Base-by-base conservation (phyloP, 2,888 invertebrate species). In the Nomada fabriciana region DNA sequence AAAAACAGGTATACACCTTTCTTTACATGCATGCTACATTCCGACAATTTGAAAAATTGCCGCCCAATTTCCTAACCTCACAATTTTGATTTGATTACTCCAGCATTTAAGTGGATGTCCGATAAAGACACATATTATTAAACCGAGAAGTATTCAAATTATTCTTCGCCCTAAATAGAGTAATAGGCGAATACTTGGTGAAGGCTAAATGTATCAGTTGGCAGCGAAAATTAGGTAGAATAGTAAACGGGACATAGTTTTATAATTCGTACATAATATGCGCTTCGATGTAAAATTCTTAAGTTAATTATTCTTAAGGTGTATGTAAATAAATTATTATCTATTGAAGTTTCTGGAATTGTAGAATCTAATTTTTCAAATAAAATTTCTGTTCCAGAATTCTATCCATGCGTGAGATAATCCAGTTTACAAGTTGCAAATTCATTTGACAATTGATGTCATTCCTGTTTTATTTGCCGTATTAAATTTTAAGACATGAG, bases 401-500 rank as follows among this genome's bases (percentile, higher is more conserved):
- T 70, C 23, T n/a, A 50, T 72, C 18, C 18, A 25, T 23, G 18
- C 18, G 3, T 72, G 36, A 50, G 36, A 50, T 64, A 61, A 15
- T n/a, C 13, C 42, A 50, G 23, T 53, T 52, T 2, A n/a, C 7
- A 65, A 61, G 25, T n/a, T 47, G 53, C 29, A 23, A 73, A 60
- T 60, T 50, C n/a, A 42, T 43, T 1, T 25, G 2, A 23, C 67
- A 25, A 55, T 60, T 70, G 20, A 50, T 53, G 55, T 20, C 23
- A 50, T 47, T 53, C 0, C 0, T 65, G 15, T 3, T 42, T 13
- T 42, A 64, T 63, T 50, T 18, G 18, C 15, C 52, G 50, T 36
- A 23, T 64, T 64, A 79, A 60, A 53, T 18, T 15, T 57, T 29
- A 13, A 67, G 86, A 67, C 13, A 98, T 98, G 98, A 96, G 96